phyloP scores from a whole-genome alignment of 1,140 invertebrate species.

The Littorina saxatilis region DNA sequence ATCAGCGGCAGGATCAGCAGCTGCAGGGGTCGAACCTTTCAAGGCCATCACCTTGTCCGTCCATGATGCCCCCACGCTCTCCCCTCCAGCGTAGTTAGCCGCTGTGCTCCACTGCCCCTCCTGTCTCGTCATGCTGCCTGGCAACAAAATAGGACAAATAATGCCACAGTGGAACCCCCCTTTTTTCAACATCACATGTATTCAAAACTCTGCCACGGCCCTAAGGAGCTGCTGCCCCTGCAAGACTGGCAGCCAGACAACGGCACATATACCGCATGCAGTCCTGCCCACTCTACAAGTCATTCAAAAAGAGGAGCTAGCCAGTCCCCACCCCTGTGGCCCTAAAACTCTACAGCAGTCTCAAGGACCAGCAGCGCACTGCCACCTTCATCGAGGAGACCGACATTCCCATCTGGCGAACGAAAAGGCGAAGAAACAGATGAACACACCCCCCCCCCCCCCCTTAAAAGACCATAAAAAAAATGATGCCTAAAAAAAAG shows the following conservation, averaged over 20 bases:
- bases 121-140: constrained; percentile 57
- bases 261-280: too few relatives aligned
- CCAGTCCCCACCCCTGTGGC: too few relatives aligned
- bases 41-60: constrained; percentile 69
- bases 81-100: constrained; percentile 63
- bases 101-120: constrained; percentile 46
- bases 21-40: constrained; percentile 42
- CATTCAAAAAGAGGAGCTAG: not conserved
- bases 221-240: too few relatives aligned
- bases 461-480: not conserved
- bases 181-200: not conserved
- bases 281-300: not conserved
- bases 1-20: constrained; percentile 35
- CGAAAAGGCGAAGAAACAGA: too few relatives aligned
- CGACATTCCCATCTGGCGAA: too few relatives aligned
- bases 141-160: not conserved
- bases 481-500: not conserved
- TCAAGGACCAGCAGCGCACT: too few relatives aligned
- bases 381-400: too few relatives aligned
- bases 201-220: not conserved
- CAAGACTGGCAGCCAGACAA: not conserved
- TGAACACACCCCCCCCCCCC: too few relatives aligned
- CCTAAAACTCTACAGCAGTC: not conserved
- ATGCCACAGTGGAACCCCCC: not conserved
- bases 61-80: constrained; percentile 63